phyloP scores from a whole-genome alignment of 2,797 vertebrate genomes.

The Darevskia nairensis region DNA sequence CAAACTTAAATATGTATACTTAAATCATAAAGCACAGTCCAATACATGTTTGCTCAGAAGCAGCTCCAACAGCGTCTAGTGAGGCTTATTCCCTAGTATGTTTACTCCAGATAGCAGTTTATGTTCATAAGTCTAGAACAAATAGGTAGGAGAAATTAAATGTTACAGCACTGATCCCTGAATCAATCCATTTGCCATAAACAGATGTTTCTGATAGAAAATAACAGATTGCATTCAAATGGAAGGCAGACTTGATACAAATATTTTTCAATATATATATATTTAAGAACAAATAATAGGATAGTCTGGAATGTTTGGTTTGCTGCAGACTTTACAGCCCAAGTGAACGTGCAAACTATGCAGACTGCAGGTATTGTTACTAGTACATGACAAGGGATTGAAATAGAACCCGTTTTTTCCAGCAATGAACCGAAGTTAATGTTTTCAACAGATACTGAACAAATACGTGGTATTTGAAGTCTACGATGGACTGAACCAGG shows the following conservation, averaged over 20 bases:
- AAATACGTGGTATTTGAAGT: conserved; percentile 89
- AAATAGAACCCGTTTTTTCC: neutral
- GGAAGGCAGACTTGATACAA: neutral
- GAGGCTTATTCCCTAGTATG: neutral
- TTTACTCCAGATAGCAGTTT: neutral
- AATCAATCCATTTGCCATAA: neutral
- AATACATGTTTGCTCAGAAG: neutral
- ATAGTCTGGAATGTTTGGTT: neutral
- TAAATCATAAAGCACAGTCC: conserved; percentile 17
- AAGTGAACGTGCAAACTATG: too few relatives aligned
- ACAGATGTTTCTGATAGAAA: neutral
- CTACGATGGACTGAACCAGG: conserved; percentile 76
- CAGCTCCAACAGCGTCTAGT: neutral
- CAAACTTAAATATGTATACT: neutral
- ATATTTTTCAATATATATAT: neutral
- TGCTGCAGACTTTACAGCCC: neutral
- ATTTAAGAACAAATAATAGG: neutral
- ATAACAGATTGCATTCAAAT: neutral
- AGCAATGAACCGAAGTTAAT: neutral
- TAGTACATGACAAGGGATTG: neutral
- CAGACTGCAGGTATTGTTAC: neutral
- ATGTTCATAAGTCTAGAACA: neutral
- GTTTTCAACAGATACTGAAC: conserved; percentile 83
- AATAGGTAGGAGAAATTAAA: neutral
- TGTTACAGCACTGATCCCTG: neutral